Conservation (phyloP, 2,113 vertebrate genomes). For the Ariopsis seemanni region DNA sequence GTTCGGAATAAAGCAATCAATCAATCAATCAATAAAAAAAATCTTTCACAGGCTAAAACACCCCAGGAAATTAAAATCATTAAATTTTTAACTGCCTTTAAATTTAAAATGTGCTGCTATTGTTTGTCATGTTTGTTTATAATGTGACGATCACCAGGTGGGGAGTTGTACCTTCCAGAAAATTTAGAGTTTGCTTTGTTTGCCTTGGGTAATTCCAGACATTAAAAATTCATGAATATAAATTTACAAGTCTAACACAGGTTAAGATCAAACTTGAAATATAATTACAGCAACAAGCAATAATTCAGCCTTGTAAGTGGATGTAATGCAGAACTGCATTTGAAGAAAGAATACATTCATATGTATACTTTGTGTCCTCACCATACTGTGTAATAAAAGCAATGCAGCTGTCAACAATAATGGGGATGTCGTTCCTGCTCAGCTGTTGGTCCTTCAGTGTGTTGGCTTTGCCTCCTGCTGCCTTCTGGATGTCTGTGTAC, state of each 20-base stretch:
- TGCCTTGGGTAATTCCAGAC: not conserved
- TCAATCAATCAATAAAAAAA: too few species aligned
- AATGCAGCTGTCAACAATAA: conserved; percentile 96
- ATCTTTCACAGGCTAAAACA: not conserved
- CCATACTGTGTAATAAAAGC: conserved; percentile 92
- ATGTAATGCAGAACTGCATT: not conserved
- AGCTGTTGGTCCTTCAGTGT: conserved; percentile 91
- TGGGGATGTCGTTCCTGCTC: conserved; percentile 91
- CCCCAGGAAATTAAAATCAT: not conserved
- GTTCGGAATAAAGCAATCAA: too few species aligned
- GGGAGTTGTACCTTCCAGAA: not conserved
- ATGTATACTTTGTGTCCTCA: conserved; percentile 16
- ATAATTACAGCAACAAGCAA: not conserved
- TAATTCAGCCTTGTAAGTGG: not conserved
- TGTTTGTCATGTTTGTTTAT: not conserved
- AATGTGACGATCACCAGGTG: too few species aligned
- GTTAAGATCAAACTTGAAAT: not conserved
- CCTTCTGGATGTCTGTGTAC: conserved; percentile 83
- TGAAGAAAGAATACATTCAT: not conserved
- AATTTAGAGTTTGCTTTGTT: not conserved
- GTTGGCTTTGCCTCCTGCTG: conserved; percentile 85
- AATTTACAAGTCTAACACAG: not conserved
- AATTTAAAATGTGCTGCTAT: not conserved
- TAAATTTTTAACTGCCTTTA: not conserved
- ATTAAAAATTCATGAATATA: not conserved